Evolutionary conservation across 2,113 vertebrate species (phyloP), one percentile per base, ranked within the genome.

Genomic region (Naja naja): DNA sequence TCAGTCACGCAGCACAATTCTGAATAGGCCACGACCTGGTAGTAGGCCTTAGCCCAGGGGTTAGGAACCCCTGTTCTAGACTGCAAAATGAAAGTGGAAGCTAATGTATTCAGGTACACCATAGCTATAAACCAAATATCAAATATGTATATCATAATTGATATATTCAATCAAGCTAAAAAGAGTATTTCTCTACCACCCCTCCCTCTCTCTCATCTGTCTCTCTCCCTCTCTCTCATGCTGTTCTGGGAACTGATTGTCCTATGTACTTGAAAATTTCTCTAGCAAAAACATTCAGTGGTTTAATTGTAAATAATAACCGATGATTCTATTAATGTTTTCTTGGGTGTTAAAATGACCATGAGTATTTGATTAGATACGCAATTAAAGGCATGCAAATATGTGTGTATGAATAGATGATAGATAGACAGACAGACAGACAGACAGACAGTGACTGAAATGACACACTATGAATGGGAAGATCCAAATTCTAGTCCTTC

Each of bases 181-280:
- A 58, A 27, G 7, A 7, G 2, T 11, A 27, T 49, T 49, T 49
- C 8, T 49, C 47, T 8, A 49, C 47, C 47, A 9, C 47, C 47
- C 9, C 8, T 1, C 1, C 47, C 47, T 1, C 47, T 16, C 14
- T 53, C 53, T 53, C 53, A 9, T 16, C 53, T 53, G 0, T 25
- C 6, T 1, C 27, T 11, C 9, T 64, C 60, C 4, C 25, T 12
- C 27, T 64, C 3, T 27, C 12, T 43, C 25, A 49, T 43, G 30
- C 18, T 89, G 90, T 23, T 69, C 34, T 64, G 34, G 27, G 64
- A 91, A 85, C 56, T 0, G 85, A 85, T 0, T 5, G 47, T 60
- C 1, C 0, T 52, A 0, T 1, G 12, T 0, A 0, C 1, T 91
- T 0, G 0, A 0, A 0, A 1, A 4, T 1, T 4, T 56, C 20